Percentiles rank a stretch among this genome's conserved stretches.
phyloP scores from a whole-genome alignment of 2,888 invertebrate species.

The Tetragonisca angustula region DNA sequence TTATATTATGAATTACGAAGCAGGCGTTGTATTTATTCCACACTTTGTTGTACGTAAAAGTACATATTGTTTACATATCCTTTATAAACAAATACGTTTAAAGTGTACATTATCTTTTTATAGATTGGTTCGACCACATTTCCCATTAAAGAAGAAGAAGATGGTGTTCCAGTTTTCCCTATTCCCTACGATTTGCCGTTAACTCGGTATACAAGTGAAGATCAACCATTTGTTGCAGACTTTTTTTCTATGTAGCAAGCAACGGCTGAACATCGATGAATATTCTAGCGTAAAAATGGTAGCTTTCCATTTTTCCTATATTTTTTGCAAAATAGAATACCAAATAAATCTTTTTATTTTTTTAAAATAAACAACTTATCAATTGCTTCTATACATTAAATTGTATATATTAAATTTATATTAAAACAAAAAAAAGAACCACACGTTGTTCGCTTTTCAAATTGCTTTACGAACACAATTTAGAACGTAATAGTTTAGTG shows the following conservation, averaged over 20 bases:
- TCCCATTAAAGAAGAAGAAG: slow-evolving; percentile 80
- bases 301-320: neutral
- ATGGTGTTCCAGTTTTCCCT: slow-evolving; percentile 85
- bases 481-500: neutral
- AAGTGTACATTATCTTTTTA: slow-evolving; percentile 43
- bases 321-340: slow-evolving; percentile 14
- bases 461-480: neutral
- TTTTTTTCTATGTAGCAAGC: slow-evolving; percentile 81
- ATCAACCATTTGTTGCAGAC: slow-evolving; percentile 89
- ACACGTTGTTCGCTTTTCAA: neutral
- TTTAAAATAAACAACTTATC: slow-evolving; percentile 42
- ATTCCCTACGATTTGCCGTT: slow-evolving; percentile 94
- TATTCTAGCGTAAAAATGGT: neutral
- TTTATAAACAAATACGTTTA: no score
- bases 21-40: slow-evolving; percentile 95
- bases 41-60: slow-evolving; percentile 89
- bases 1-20: slow-evolving; percentile 94
- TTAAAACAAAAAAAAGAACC: neutral
- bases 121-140: slow-evolving; percentile 88
- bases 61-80: no score
- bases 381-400: neutral
- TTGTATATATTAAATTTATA: neutral
- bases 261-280: slow-evolving; percentile 1
- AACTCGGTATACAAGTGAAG: slow-evolving; percentile 88
- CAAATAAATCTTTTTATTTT: slow-evolving; percentile 15